Conservation (phyloP, 2,888 invertebrate species). For the Eurois occulta region DNA sequence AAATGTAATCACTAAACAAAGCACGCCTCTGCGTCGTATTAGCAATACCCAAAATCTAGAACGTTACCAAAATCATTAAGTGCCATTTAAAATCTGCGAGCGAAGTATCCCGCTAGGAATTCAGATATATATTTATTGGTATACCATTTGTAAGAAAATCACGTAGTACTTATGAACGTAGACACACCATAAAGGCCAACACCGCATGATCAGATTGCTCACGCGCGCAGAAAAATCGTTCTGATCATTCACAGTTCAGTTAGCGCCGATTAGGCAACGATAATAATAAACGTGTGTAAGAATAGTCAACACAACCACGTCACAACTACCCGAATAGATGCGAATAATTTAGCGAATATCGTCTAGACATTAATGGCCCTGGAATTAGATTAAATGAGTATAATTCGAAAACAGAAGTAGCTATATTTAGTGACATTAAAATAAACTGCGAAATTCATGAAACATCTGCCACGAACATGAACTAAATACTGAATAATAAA, state of each 20-base stretch:
- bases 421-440: slow-evolving; percentile 36
- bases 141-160: slow-evolving; percentile 59
- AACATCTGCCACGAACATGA: slow-evolving; percentile 28
- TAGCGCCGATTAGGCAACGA: slow-evolving; percentile 44
- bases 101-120: slow-evolving; percentile 29
- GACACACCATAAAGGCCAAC: slow-evolving; percentile 47
- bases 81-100: slow-evolving; percentile 57
- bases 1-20: slow-evolving; percentile 1
- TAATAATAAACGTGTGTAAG: slow-evolving; percentile 49
- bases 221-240: slow-evolving; percentile 47
- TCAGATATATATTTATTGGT: slow-evolving; percentile 49
- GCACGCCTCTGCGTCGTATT: slow-evolving; percentile 16
- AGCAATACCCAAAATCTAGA: slow-evolving; percentile 31
- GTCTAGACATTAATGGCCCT: slow-evolving; percentile 72
- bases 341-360: slow-evolving; percentile 66
- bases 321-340: slow-evolving; percentile 60
- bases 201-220: slow-evolving; percentile 54
- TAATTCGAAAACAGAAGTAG: slow-evolving; percentile 54
- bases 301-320: slow-evolving; percentile 64
- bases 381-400: slow-evolving; percentile 61
- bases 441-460: slow-evolving; percentile 20
- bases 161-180: slow-evolving; percentile 53
- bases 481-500: slow-evolving; percentile 51
- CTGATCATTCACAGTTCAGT: slow-evolving; percentile 48
- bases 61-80: slow-evolving; percentile 46